These are phyloP conservation scores for Eptesicus fuscus DNA, from an alignment of 2,113 vertebrate genomes.

Conservation along the genomic window DNA sequence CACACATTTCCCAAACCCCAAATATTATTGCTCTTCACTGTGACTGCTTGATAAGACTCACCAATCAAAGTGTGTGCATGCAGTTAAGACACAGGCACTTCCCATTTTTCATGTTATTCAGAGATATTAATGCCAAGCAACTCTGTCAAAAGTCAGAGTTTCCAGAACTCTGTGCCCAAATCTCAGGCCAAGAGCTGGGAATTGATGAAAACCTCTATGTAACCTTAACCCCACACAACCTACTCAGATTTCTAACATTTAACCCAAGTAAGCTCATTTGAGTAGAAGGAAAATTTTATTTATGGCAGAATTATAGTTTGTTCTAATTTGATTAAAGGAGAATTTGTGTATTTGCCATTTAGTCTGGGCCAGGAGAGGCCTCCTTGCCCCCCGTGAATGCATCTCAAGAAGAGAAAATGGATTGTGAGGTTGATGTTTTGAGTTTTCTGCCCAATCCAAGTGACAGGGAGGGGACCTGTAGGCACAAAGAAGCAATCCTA, in stretches of 20 bases:
- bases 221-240: neutral
- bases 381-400: neutral
- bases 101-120: slow-evolving; percentile 29
- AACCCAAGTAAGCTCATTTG: slow-evolving; percentile 17
- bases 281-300: slow-evolving; percentile 24
- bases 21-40: neutral
- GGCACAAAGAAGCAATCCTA: slow-evolving; percentile 1
- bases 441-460: neutral
- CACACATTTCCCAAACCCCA: neutral
- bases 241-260: slow-evolving; percentile 18
- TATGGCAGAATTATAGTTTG: neutral
- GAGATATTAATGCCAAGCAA: neutral
- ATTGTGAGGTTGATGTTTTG: neutral
- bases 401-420: neutral
- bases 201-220: neutral
- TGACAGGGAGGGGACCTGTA: neutral
- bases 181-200: neutral
- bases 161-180: slow-evolving; percentile 43
- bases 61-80: neutral
- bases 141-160: slow-evolving; percentile 22
- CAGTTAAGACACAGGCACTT: neutral
- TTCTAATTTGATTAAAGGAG: slow-evolving; percentile 12
- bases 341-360: neutral
- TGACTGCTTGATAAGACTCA: neutral
- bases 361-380: neutral